phyloP scores from a whole-genome alignment of 1,140 invertebrate species.

The Physella acuta region DNA sequence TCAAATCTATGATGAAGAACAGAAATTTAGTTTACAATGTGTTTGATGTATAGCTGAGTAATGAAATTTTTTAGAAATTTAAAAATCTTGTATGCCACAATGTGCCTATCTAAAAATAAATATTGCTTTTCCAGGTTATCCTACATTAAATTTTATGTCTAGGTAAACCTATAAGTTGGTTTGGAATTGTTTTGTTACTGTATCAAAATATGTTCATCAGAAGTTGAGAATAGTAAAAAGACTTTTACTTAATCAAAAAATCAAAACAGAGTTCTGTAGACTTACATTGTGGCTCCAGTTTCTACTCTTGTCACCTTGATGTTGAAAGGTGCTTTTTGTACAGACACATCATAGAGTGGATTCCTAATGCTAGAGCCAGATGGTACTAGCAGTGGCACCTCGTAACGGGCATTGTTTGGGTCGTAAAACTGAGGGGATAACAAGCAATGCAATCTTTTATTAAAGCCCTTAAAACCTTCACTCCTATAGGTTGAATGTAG shows the following conservation, averaged over 20 bases:
- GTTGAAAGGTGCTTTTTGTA: conserved; percentile 4
- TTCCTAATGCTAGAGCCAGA: not conserved
- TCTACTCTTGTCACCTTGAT: not conserved
- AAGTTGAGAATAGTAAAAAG: too few relatives aligned
- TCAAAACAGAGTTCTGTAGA: too few relatives aligned
- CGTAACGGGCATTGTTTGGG: not conserved
- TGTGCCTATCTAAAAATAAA: too few relatives aligned
- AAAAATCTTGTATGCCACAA: too few relatives aligned
- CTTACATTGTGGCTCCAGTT: conserved; percentile 13
- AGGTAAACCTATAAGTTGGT: too few relatives aligned
- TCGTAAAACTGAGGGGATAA: conserved; percentile 7
- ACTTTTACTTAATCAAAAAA: too few relatives aligned
- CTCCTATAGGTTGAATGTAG: not conserved
- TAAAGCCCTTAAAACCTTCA: not conserved
- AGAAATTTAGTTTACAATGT: too few relatives aligned
- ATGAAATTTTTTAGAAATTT: too few relatives aligned
- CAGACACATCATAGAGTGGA: not conserved
- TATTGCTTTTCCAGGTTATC: too few relatives aligned
- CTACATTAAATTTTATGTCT: too few relatives aligned
- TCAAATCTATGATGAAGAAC: conserved; percentile 38
- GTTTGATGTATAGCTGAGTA: not conserved
- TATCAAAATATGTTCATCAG: too few relatives aligned
- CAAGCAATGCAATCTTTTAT: not conserved
- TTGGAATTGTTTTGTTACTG: too few relatives aligned
- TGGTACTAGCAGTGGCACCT: conserved; percentile 6